phyloP scores from a whole-genome alignment of 2,113 vertebrate genomes.

The Heterotilapia buettikoferi region DNA sequence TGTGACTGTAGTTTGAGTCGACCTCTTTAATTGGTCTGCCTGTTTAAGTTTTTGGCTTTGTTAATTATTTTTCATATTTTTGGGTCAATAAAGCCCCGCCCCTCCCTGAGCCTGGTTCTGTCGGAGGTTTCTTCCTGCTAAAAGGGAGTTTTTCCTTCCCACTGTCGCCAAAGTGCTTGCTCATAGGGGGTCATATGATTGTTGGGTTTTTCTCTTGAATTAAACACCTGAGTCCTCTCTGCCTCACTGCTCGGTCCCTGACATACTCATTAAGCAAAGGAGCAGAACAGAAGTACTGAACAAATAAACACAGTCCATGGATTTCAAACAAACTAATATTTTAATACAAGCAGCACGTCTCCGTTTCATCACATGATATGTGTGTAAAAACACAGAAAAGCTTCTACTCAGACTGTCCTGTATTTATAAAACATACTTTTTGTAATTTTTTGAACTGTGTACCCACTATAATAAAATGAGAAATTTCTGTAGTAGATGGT shows the following conservation, averaged over 20 bases:
- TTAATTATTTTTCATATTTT: not conserved
- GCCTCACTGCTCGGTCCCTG: too few relatives aligned
- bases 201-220: not conserved
- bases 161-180: too few relatives aligned
- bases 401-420: not conserved
- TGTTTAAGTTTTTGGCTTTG: not conserved
- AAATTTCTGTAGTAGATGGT: not conserved
- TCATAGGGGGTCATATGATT: too few relatives aligned
- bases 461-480: fast-evolving
- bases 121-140: fast-evolving
- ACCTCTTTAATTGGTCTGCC: not conserved
- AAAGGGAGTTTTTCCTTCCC: too few relatives aligned
- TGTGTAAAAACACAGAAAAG: not conserved
- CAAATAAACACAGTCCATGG: too few relatives aligned
- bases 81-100: not conserved
- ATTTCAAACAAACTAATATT: too few relatives aligned
- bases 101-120: too few relatives aligned
- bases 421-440: not conserved
- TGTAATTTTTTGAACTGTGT: not conserved
- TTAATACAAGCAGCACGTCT: too few relatives aligned
- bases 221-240: not conserved
- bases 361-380: not conserved
- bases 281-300: too few relatives aligned
- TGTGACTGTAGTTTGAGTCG: not conserved
- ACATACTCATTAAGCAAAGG: too few relatives aligned